phyloP scores from a whole-genome alignment of 1,140 invertebrate genomes.

The Teleogryllus occipitalis region DNA sequence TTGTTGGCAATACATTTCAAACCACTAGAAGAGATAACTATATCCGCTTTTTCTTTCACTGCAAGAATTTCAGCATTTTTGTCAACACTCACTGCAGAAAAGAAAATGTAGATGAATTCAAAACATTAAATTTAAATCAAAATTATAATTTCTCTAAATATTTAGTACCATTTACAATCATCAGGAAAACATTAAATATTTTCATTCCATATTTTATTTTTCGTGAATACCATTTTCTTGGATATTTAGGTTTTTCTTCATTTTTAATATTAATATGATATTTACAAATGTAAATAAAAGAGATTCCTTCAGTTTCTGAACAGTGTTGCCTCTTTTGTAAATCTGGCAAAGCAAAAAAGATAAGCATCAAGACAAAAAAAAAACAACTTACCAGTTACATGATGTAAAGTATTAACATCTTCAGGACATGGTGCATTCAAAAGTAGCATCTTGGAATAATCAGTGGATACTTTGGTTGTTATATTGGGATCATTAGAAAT shows the following conservation, averaged over 20 bases:
- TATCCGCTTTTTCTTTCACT: constrained; percentile 32
- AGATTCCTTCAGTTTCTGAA: too few relatives aligned
- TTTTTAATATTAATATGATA: too few relatives aligned
- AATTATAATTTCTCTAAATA: not conserved
- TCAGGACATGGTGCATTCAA: not conserved
- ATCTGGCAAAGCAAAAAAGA: too few relatives aligned
- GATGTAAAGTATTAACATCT: not conserved
- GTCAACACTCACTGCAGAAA: constrained; percentile 34
- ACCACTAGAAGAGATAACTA: constrained; percentile 41
- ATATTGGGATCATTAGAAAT: not conserved
- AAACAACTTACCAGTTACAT: not conserved
- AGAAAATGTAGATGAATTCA: not conserved
- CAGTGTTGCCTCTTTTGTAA: too few relatives aligned
- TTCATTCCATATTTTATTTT: too few relatives aligned
- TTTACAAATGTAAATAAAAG: too few relatives aligned
- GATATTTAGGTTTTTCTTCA: too few relatives aligned
- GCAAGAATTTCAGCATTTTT: constrained; percentile 34
- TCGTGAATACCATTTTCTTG: too few relatives aligned
- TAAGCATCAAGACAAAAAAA: not conserved
- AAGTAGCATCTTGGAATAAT: not conserved
- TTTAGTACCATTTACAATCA: too few relatives aligned
- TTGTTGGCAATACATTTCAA: constrained; percentile 38
- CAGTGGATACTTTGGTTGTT: not conserved
- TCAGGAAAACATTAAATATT: too few relatives aligned
- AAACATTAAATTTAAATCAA: not conserved